Evolutionary conservation across 2,113 vertebrate genomes (phyloP).

Genomic region (Heteronetta atricapilla): DNA sequence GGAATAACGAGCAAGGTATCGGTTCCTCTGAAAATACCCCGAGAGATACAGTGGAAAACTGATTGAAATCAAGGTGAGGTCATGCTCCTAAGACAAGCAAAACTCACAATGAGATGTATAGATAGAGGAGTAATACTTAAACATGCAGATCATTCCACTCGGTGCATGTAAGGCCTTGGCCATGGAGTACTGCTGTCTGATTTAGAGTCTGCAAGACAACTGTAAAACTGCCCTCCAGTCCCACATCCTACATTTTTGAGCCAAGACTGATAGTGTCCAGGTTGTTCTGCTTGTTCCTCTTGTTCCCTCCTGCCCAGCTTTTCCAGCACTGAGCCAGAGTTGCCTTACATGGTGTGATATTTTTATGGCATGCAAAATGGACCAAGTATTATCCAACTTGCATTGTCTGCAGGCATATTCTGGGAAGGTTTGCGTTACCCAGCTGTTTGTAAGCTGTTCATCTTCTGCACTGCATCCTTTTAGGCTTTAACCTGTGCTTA

Average conservation of each 20-base stretch:
- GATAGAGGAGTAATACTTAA: neutral
- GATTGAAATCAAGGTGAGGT: neutral
- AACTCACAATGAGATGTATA: neutral
- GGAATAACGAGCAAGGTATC: neutral
- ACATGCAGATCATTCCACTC: neutral
- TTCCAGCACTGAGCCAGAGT: neutral
- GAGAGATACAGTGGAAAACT: neutral
- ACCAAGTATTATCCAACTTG: neutral
- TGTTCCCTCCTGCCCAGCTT: neutral
- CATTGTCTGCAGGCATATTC: neutral
- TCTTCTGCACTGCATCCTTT: neutral
- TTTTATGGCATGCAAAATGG: neutral
- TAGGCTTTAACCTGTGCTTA: neutral
- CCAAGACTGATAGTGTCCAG: neutral
- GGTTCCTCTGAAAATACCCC: conserved; percentile 49
- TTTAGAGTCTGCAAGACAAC: neutral
- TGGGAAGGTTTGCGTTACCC: neutral
- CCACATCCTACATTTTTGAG: neutral
- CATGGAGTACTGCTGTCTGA: neutral
- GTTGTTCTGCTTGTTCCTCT: neutral
- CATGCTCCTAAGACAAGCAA: neutral
- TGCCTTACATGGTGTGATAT: neutral
- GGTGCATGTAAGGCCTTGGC: neutral
- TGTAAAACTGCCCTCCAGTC: neutral
- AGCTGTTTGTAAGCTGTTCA: neutral